Percentiles rank a stretch among this genome's conserved stretches.
These are phyloP conservation scores for Schizopygopsis pylzovi DNA, from an alignment of 2,797 vertebrate genomes.

Conservation along the genomic window DNA sequence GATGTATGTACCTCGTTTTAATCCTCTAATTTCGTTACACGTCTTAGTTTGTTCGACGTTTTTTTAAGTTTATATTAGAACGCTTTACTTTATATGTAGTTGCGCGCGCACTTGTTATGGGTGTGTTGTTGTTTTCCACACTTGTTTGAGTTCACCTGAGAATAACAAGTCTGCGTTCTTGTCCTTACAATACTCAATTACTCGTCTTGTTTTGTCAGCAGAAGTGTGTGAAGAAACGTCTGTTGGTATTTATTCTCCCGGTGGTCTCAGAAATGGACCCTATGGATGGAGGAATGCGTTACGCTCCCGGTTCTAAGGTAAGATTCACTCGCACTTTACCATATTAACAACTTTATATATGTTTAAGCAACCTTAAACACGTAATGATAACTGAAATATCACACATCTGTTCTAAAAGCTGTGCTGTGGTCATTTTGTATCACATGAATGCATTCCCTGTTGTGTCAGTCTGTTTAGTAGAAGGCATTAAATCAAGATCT, in stretches of 20 bases:
- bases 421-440: background rate
- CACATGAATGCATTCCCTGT: background rate
- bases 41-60: background rate
- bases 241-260: background rate
- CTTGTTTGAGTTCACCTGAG: background rate
- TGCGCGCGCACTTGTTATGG: background rate
- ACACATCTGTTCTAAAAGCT: background rate
- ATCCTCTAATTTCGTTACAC: background rate
- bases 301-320: constrained; percentile 67
- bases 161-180: background rate
- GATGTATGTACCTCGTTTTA: background rate
- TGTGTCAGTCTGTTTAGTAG: background rate
- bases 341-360: background rate
- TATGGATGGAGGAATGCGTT: constrained; percentile 73
- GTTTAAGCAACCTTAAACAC: background rate
- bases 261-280: constrained; percentile 70
- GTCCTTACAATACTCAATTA: background rate
- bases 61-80: background rate
- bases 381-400: background rate
- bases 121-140: constrained; percentile 31
- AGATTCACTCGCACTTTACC: background rate
- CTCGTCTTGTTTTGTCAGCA: background rate
- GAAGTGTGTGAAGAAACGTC: background rate
- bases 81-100: background rate
- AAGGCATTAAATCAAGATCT: background rate